phyloP scores from a whole-genome alignment of 2,888 invertebrate genomes.

The Oxycera nigricornis region DNA sequence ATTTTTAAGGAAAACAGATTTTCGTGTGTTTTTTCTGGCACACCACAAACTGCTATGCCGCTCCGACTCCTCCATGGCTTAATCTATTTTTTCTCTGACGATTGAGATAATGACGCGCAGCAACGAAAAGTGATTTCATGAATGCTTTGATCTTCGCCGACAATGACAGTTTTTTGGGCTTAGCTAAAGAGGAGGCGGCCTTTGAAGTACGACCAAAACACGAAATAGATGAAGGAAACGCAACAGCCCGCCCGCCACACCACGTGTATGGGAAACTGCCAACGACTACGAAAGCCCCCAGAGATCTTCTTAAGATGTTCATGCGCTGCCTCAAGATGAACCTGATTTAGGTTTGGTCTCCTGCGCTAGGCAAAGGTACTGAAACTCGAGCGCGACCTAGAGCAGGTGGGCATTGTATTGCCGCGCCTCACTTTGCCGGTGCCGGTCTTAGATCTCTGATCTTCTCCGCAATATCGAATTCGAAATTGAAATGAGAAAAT shows the following conservation, averaged over 20 bases:
- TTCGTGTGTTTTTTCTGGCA: conserved; percentile 28
- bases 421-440: conserved; percentile 8
- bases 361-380: background rate
- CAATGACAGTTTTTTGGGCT: conserved; percentile 39
- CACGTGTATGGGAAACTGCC: background rate
- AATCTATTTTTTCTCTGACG: conserved; percentile 31
- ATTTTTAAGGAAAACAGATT: too few species aligned
- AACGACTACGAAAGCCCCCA: conserved; percentile 12
- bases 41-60: background rate
- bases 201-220: conserved; percentile 28
- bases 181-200: conserved; percentile 35
- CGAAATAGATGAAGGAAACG: conserved; percentile 24
- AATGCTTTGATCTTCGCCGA: conserved; percentile 36
- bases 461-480: conserved; percentile 28
- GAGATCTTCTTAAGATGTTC: background rate
- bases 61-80: conserved; percentile 23
- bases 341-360: background rate
- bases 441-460: conserved; percentile 31
- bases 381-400: background rate
- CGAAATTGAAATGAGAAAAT: conserved; percentile 25
- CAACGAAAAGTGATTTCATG: conserved; percentile 35
- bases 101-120: conserved; percentile 33
- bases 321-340: background rate
- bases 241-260: conserved; percentile 1
- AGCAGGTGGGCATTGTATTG: conserved; percentile 26